A percentile compares a stretch with the other conserved stretches of the same genome.
Conservation (phyloP, 2,797 vertebrate species). For the Hypotaenidia okinawae region DNA sequence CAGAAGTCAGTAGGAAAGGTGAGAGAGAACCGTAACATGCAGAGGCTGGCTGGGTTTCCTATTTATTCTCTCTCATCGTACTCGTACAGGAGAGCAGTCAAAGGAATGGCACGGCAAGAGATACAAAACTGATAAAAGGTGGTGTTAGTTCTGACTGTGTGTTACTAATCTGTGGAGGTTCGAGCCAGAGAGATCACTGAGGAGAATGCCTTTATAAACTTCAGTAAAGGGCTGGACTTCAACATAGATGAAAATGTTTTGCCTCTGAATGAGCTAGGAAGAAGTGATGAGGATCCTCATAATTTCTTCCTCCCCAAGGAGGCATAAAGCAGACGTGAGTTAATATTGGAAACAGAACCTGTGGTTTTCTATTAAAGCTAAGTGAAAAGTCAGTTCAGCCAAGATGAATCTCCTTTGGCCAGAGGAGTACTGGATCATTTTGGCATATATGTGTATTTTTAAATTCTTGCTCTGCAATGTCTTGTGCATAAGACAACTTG, state of each 20-base stretch:
- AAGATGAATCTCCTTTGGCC: background rate
- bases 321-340: background rate
- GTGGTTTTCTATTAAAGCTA: background rate
- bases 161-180: background rate
- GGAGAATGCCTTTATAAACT: background rate
- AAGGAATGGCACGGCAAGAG: background rate
- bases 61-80: background rate
- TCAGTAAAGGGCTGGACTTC: background rate
- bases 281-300: background rate
- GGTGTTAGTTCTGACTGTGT: background rate
- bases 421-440: background rate
- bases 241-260: background rate
- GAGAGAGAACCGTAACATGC: background rate
- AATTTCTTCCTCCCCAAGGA: background rate
- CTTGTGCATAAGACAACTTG: background rate
- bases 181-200: background rate
- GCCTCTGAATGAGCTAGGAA: background rate
- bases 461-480: background rate
- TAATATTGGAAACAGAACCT: background rate
- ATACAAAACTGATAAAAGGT: background rate
- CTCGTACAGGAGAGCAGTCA: background rate
- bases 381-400: background rate
- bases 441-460: background rate
- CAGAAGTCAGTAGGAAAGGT: background rate
- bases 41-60: background rate